phyloP scores from a whole-genome alignment of 2,797 vertebrate species.

The Acanthurus tractus region DNA sequence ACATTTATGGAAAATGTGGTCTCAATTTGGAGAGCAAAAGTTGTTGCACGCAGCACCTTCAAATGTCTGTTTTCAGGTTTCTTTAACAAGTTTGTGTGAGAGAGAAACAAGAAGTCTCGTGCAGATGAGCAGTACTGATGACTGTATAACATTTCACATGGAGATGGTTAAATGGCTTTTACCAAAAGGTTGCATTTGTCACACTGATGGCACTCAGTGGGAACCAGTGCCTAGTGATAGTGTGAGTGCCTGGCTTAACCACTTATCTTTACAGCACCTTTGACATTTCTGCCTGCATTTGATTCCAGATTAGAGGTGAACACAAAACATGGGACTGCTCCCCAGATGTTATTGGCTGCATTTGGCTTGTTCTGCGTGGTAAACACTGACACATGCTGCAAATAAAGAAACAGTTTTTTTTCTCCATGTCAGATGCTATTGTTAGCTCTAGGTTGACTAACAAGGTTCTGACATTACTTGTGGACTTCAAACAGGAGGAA shows the following conservation, averaged over 20 bases:
- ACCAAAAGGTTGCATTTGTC: background rate
- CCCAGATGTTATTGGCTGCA: constrained; percentile 62
- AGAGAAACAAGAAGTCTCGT: background rate
- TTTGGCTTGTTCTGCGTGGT: constrained; percentile 41
- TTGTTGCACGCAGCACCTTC: constrained; percentile 51
- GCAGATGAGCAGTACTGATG: background rate
- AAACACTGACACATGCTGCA: constrained; percentile 67
- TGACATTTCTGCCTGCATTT: constrained; percentile 2
- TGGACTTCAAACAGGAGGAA: constrained; percentile 69
- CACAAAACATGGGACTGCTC: constrained; percentile 39
- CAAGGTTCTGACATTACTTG: constrained; percentile 26
- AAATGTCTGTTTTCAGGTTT: background rate
- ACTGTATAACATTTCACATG: background rate
- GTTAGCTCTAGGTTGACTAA: constrained; percentile 62
- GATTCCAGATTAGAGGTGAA: constrained; percentile 1
- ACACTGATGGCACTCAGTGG: background rate
- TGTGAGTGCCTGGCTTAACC: background rate
- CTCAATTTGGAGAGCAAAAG: constrained; percentile 56
- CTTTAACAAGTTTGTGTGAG: no score
- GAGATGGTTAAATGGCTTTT: background rate
- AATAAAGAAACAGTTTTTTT: constrained; percentile 46
- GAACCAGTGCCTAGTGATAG: background rate
- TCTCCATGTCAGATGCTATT: constrained; percentile 49
- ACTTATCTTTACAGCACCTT: constrained; percentile 9
- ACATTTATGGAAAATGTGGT: constrained; percentile 69